Evolutionary conservation across 1,140 invertebrate species (phyloP), one percentile per base, ranked within the genome.

Genomic region (Cherax quadricarinatus): DNA sequence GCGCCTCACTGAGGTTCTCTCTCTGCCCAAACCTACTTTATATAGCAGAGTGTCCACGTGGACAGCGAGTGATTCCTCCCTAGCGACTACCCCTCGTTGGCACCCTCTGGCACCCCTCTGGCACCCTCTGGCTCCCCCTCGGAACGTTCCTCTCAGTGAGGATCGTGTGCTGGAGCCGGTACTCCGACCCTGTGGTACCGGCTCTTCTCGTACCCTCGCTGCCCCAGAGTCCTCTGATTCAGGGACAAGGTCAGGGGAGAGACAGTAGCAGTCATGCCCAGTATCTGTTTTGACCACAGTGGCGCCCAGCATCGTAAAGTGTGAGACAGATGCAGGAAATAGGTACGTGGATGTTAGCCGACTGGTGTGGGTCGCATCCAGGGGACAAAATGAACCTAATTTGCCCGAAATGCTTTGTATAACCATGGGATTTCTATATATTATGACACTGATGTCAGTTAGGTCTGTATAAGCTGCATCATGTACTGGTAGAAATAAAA

Each of bases 21-120:
- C 24, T 9, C n/a, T 30, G 70, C 70, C 21, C n/a, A 24, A n/a
- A 75, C 70, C 16, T 75, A 12, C 24, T 30, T 30, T 75, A 75
- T 75, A 75, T 75, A 75, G n/a, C 9, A 12, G 70, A n/a, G n/a
- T 75, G 70, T 75, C 24, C 70, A 75, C 70, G 70, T 75, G 70
- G 21, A 75, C 70, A 75, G 70, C 70, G 70, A 12, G n/a, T 75
- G 70, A 30, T 75, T n/a, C 24, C n/a, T n/a, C 70, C 70, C 24
- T 75, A 75, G 70, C 70, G 70, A 75, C 70, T n/a, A 21, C 24
- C 70, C n/a, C 70, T 57, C 53, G 53, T 57, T 57, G 53, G 53
- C 53, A 57, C 53, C 53, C 14, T 57, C 53, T 75, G 70, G 70
- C 70, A 75, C 70, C 21, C 30, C 30, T 41, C 30, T 57, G 53